Evolutionary conservation across 2,113 vertebrate species (phyloP), one percentile per base, ranked within the genome.

Genomic region (Columba janthina): DNA sequence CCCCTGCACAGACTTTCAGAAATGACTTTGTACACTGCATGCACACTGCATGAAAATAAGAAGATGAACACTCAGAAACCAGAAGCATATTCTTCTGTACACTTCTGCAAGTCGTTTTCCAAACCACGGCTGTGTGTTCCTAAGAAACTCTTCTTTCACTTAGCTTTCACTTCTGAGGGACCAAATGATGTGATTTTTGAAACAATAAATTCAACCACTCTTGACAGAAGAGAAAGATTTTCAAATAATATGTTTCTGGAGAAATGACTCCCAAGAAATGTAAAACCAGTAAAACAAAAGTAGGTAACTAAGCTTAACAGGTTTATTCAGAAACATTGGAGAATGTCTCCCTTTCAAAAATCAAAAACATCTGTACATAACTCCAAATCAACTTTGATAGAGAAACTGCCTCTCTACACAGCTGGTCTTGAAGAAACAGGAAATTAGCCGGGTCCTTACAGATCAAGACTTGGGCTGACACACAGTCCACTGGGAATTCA

Each of bases 211-310:
- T 61, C 26, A 42, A 25, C 32, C 29, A 12, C 10, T 16, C 4
- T 12, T 53, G 12, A 10, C 26, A 57, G 13, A 69, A 60, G 15
- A 32, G 38, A 54, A 81, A 32, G 1, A 0, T 65, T 64, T 77
- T 21, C 24, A 51, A 34, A 31, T 9, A 46, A 21, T 1, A 31
- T 0, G 3, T 54, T 86, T 67, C 13, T 62, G 61, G 6, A 8
- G 16, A 67, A 28, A 3, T 34, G 10, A 58, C 5, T 67, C 22
- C 12, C 20, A 54, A 38, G 9, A 40, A 65, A 16, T 4, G 2
- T 73, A 76, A 73, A 66, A 15, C 7, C 10, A 10, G 5, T 20
- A 72, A 31, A 8, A 48, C 3, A 14, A 50, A 66, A 25, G 0
- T 2, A 58, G 34, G 25, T 8, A 54, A n/a, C 38, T 19, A 36